Evolutionary conservation across 2,888 invertebrate species (phyloP), one percentile per base, ranked within the genome.

Genomic region (Tuberolachnus salignus): DNA sequence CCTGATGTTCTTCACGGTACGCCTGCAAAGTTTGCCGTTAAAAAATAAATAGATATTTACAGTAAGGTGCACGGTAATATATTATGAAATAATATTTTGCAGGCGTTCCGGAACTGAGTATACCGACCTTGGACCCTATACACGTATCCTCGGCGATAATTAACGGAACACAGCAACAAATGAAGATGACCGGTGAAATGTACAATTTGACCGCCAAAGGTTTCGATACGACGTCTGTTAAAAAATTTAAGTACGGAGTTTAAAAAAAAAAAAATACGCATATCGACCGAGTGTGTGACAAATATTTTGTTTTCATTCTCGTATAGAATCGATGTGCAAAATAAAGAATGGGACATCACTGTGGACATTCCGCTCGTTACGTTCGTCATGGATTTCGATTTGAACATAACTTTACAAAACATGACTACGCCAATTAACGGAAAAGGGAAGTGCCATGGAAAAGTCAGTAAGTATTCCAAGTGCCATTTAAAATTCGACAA

Each of bases 1-100:
- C 66, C 75, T 46, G 49, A 49, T 14, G 46, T 78, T 4, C 21
- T 78, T 11, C 46, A 59, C 11, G 75, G 75, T 78, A 66, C n/a
- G 2, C n/a, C 53, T 34, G 6, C 34, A 34, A 34, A 34, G 3
- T 3, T 34, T 6, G 34, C 34, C 3, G 34, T 34, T n/a, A 34
- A 34, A 34, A 19, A 19, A 51, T 19, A 9, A 9, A 4, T 51
- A 19, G 2, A 19, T 16, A 53, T 6, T 19, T n/a, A 19, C n/a
- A 1, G 19, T 19, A 9, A 9, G n/a, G 19, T 2, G n/a, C n/a
- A n/a, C 53, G n/a, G 19, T 19, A 51, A 51, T 13, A 1, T 51
- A n/a, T 51, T 51, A 4, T n/a, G 6, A n/a, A n/a, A n/a, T n/a
- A n/a, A 51, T 55, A 3, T 46, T 55, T 44, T 23, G 0, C 67